These are phyloP conservation scores for Hylaeus anthracinus DNA, from an alignment of 1,140 invertebrate genomes.

Conservation along the genomic window DNA sequence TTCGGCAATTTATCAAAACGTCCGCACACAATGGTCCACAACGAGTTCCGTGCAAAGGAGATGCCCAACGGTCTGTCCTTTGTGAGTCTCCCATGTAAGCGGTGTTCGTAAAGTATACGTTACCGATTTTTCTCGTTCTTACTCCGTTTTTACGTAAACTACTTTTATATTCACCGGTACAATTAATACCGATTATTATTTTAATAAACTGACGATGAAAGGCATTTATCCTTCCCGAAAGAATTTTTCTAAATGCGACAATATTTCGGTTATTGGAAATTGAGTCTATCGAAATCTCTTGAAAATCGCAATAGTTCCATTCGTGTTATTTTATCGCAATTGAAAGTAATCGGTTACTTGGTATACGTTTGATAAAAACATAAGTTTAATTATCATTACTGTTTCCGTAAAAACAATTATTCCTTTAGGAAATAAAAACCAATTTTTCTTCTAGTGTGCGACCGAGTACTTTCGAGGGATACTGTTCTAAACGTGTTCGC, in stretches of 20 bases:
- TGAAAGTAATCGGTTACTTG: no score
- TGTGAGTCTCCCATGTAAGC: conserved; percentile 63
- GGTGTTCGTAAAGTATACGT: conserved; percentile 67
- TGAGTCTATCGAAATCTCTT: no score
- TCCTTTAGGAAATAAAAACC: no score
- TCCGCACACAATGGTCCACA: conserved; percentile 76
- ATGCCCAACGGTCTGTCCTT: conserved; percentile 65
- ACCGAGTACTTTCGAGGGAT: no score
- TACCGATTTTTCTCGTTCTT: neutral
- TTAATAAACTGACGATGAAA: no score
- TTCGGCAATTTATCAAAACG: conserved; percentile 82
- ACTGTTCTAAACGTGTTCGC: neutral
- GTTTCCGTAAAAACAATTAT: no score
- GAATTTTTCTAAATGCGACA: neutral
- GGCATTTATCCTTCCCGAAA: neutral
- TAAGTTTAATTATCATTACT: no score
- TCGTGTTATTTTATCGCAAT: no score
- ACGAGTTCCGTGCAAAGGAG: conserved; percentile 64
- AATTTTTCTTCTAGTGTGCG: no score
- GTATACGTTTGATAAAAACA: no score
- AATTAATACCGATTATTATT: no score
- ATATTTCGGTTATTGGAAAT: neutral
- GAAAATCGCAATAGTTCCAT: no score
- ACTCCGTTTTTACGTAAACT: neutral
- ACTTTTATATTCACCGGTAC: neutral